Percentiles rank a stretch among this genome's conserved stretches.
These are phyloP conservation scores for Helleia helle DNA, from an alignment of 2,888 invertebrate species.

Conservation along the genomic window DNA sequence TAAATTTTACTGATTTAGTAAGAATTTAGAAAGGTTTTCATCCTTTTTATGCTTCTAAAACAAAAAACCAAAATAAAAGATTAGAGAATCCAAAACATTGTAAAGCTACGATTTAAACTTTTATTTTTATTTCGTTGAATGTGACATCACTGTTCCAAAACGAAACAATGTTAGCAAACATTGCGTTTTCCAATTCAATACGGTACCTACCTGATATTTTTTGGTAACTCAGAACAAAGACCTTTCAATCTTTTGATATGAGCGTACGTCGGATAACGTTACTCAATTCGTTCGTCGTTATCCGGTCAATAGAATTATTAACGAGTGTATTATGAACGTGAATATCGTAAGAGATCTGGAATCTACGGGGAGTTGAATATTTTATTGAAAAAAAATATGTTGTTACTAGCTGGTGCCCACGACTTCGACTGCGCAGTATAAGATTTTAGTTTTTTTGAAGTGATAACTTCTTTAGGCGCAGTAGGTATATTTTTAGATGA, in stretches of 20 bases:
- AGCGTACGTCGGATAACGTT: slow-evolving; percentile 16
- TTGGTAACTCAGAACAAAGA: slow-evolving; percentile 18
- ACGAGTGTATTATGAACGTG: background rate
- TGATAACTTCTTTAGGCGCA: too few species aligned
- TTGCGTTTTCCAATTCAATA: slow-evolving; percentile 11
- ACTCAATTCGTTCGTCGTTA: background rate
- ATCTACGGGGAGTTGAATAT: background rate
- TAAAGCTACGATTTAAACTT: background rate
- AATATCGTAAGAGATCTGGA: background rate
- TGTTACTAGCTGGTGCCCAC: too few species aligned
- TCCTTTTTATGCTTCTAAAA: too few species aligned
- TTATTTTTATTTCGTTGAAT: background rate
- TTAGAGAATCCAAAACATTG: background rate
- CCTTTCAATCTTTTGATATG: slow-evolving; percentile 21
- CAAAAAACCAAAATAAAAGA: too few species aligned
- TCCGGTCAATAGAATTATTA: background rate
- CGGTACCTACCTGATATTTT: slow-evolving; percentile 7
- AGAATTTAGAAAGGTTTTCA: too few species aligned
- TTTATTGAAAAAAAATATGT: too few species aligned
- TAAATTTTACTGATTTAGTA: too few species aligned
- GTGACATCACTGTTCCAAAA: slow-evolving; percentile 7
- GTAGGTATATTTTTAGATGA: too few species aligned
- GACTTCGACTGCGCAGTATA: too few species aligned
- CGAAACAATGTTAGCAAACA: slow-evolving; percentile 6
- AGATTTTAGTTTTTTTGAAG: too few species aligned